A percentile compares a stretch with the other conserved stretches of the same genome.
Conservation (phyloP, 30 jellyfish, hydroid and myxozoan species). For the Sanderia malayensis region DNA sequence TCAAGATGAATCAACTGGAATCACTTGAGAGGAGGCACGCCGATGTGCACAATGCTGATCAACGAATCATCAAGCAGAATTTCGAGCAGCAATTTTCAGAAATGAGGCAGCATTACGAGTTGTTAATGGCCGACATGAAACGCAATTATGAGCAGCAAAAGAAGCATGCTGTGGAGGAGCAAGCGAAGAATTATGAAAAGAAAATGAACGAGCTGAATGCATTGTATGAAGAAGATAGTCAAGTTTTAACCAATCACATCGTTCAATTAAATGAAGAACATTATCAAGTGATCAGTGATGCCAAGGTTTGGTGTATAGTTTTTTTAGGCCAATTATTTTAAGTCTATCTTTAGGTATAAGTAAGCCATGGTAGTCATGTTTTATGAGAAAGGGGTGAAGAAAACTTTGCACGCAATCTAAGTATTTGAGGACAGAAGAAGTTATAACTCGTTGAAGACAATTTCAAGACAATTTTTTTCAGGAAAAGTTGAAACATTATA, state of each 20-base stretch:
- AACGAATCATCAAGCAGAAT: slow-evolving; percentile 50
- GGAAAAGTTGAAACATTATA: not conserved
- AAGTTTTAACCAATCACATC: slow-evolving; percentile 11
- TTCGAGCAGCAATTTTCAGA: slow-evolving; percentile 64
- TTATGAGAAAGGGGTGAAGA: no score
- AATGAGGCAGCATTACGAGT: slow-evolving; percentile 56
- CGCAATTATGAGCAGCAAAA: slow-evolving; percentile 27
- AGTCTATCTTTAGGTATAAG: no score
- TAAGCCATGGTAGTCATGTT: no score
- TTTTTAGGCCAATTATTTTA: no score
- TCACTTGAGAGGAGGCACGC: slow-evolving; percentile 22
- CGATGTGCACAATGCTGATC: slow-evolving; percentile 40
- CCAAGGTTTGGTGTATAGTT: no score
- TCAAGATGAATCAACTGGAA: slow-evolving; percentile 31
- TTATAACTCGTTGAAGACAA: no score
- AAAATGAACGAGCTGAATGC: slow-evolving; percentile 42
- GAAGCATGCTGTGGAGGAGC: slow-evolving; percentile 33
- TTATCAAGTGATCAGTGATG: slow-evolving; percentile 14
- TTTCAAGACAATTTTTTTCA: no score
- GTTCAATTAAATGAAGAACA: slow-evolving; percentile 33
- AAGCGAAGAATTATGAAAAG: slow-evolving; percentile 35
- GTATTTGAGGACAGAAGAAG: no score
- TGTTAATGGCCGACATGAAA: slow-evolving; percentile 22
- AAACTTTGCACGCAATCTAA: no score
- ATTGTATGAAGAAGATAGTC: slow-evolving; percentile 36